phyloP scores from a whole-genome alignment of 2,113 vertebrate species.

The Lagenorhynchus albirostris region DNA sequence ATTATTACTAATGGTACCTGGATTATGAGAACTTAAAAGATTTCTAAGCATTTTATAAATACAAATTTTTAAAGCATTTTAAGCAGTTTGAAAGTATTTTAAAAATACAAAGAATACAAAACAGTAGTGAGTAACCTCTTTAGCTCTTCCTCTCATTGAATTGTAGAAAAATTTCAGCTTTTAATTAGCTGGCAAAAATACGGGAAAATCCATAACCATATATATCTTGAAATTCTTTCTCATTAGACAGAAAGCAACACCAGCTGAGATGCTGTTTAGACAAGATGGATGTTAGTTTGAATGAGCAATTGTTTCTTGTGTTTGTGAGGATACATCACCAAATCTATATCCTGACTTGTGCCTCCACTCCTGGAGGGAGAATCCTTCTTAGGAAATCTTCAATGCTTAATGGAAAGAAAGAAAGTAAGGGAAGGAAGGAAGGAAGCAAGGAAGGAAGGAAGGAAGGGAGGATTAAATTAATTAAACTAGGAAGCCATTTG shows the following conservation, averaged over 20 bases:
- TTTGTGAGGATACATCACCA: not conserved
- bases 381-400: not conserved
- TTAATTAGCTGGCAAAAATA: constrained; percentile 54
- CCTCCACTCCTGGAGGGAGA: not conserved
- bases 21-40: constrained; percentile 16
- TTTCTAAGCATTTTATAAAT: constrained; percentile 54
- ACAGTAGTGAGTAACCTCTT: not conserved
- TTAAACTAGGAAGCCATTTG: not conserved
- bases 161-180: not conserved
- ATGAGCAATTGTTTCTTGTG: not conserved
- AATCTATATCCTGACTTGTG: not conserved
- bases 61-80: not conserved
- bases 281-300: not conserved
- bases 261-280: not conserved
- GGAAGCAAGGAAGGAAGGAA: not conserved
- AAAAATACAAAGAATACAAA: constrained; percentile 9
- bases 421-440: not conserved
- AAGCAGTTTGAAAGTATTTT: not conserved
- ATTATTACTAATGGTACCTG: constrained; percentile 21
- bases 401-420: not conserved
- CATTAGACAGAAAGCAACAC: constrained; percentile 16
- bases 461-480: not conserved
- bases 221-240: not conserved
- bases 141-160: constrained; percentile 24
- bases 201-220: not conserved